These are phyloP conservation scores for Drosophila sulfurigaster DNA, from an alignment of 1,140 invertebrate species.

Conservation along the genomic window DNA sequence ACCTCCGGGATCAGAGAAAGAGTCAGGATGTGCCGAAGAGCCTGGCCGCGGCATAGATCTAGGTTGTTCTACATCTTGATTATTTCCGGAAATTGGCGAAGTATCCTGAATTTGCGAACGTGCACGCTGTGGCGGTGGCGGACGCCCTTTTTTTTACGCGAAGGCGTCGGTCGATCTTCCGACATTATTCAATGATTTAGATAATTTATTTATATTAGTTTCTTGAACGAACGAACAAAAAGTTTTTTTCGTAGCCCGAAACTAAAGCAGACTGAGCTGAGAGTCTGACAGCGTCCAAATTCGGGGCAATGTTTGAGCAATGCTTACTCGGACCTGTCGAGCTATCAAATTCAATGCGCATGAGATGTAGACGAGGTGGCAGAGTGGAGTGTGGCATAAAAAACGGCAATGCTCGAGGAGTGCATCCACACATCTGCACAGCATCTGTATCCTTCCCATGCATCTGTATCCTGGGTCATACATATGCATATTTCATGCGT, in stretches of 20 bases:
- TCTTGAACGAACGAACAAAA: too few relatives aligned
- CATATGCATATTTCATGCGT: conserved; percentile 84
- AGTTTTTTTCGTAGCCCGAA: not conserved
- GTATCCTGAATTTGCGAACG: not conserved
- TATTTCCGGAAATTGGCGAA: too few relatives aligned
- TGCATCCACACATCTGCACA: conserved; percentile 56
- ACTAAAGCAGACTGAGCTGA: conserved; percentile 18
- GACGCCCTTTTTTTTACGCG: not conserved
- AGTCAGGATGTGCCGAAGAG: too few relatives aligned
- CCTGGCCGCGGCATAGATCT: too few relatives aligned
- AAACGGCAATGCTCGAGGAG: conserved; percentile 26
- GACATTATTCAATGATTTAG: conserved; percentile 21
- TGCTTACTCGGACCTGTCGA: conserved; percentile 58
- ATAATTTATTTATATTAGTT: not conserved
- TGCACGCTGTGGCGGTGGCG: not conserved
- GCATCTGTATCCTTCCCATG: conserved; percentile 31
- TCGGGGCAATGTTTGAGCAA: conserved; percentile 43
- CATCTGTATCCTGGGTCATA: conserved; percentile 35
- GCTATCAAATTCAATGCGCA: conserved; percentile 20
- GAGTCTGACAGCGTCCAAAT: conserved; percentile 34
- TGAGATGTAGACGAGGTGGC: not conserved
- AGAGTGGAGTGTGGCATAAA: conserved; percentile 10
- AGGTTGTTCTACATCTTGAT: too few relatives aligned
- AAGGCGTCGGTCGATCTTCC: not conserved
- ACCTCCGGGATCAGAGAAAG: too few relatives aligned